These are phyloP conservation scores for Enteromius anoplus DNA, from an alignment of 2,797 vertebrate species.

Conservation along the genomic window DNA sequence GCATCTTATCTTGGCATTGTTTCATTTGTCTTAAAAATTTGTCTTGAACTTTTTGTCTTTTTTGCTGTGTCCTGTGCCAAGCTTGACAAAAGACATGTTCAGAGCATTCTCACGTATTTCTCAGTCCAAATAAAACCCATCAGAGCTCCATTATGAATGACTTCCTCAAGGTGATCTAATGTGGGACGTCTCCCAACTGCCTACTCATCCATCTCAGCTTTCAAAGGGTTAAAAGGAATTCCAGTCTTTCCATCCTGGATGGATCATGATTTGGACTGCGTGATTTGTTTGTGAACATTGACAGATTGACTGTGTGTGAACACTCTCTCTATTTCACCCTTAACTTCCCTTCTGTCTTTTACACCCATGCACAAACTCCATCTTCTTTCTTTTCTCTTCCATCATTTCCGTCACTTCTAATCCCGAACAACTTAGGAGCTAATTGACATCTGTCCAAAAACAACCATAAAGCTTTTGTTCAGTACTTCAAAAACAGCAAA, in stretches of 20 bases:
- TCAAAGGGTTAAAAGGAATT: constrained; percentile 51
- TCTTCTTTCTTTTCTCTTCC: constrained; percentile 12
- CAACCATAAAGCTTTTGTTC: background rate
- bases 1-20: background rate
- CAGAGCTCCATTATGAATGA: constrained; percentile 52
- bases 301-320: constrained; percentile 28
- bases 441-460: constrained; percentile 33
- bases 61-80: background rate
- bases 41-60: background rate
- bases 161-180: background rate
- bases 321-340: background rate
- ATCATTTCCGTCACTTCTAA: background rate
- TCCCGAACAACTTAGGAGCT: constrained; percentile 1
- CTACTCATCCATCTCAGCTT: constrained; percentile 51
- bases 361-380: background rate
- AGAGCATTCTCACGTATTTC: constrained; percentile 37
- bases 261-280: constrained; percentile 17
- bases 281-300: constrained; percentile 18
- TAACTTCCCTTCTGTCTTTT: constrained; percentile 9
- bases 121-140: constrained; percentile 48
- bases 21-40: background rate
- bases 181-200: background rate
- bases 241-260: constrained; percentile 19
- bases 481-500: background rate
- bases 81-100: background rate